Evolutionary conservation across 2,113 vertebrate species (phyloP).

Genomic region (Arothron firmamentum): DNA sequence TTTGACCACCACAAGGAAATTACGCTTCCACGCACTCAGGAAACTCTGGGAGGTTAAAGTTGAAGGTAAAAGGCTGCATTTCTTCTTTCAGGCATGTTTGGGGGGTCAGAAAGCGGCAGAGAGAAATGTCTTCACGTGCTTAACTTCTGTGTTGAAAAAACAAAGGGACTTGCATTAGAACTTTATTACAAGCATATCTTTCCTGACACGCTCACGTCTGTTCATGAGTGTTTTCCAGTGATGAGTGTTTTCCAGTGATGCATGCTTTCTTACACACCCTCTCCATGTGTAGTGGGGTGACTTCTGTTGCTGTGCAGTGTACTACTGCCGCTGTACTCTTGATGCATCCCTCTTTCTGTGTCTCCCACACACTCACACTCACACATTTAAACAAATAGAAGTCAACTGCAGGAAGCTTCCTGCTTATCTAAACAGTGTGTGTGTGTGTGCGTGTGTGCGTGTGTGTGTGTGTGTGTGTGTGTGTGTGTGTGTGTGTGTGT

Average conservation of each 20-base stretch:
- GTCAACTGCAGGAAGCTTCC: not conserved
- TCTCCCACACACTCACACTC: not conserved
- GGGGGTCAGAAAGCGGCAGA: too few species aligned
- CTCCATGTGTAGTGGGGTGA: not conserved
- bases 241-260: too few species aligned
- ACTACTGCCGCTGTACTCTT: not conserved
- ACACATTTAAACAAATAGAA: not conserved
- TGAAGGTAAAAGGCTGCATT: conserved; percentile 40
- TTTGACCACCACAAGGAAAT: conserved; percentile 43
- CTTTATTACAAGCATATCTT: too few species aligned
- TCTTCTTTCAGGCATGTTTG: conserved; percentile 10
- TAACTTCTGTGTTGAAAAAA: not conserved
- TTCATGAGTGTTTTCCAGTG: too few species aligned
- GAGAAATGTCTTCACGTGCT: not conserved
- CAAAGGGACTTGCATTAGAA: not conserved
- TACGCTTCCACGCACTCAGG: conserved; percentile 27
- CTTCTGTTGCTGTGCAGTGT: too few species aligned
- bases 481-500: not conserved
- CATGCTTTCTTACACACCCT: not conserved
- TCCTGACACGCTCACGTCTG: too few species aligned
- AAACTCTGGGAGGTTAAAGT: conserved; percentile 22
- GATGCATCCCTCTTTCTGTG: not conserved
- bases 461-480: not conserved
- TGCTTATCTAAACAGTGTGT: not conserved
- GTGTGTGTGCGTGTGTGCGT: not conserved